Conservation (phyloP, 2,797 vertebrate species). For the Argyrosomus regius region DNA sequence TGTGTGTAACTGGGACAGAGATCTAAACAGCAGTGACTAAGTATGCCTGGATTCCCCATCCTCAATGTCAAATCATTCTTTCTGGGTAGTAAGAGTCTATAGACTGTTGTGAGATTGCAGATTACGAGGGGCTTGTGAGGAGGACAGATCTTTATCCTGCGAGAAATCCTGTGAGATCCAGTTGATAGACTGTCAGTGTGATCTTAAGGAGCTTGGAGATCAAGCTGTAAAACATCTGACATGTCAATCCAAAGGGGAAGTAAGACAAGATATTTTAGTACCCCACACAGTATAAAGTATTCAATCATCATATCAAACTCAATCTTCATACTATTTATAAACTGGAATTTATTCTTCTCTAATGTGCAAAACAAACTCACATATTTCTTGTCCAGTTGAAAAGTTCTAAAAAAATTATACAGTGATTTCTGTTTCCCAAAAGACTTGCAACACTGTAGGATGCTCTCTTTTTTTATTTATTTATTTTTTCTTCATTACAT, state of each 20-base stretch:
- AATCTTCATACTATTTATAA: not conserved
- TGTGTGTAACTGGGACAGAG: not conserved
- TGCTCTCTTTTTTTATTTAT: not conserved
- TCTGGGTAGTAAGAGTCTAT: constrained; percentile 14
- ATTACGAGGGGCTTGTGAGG: constrained; percentile 6
- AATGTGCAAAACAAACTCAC: not conserved
- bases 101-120: constrained; percentile 8
- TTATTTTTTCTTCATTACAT: not conserved
- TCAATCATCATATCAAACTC: not conserved
- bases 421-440: not conserved
- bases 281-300: not conserved
- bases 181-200: constrained; percentile 20
- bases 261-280: not conserved
- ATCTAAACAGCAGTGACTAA: not conserved
- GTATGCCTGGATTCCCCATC: not conserved
- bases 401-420: not conserved
- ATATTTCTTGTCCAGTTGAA: not conserved
- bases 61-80: constrained; percentile 22
- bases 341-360: not conserved
- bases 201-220: constrained; percentile 46
- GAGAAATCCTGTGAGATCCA: constrained; percentile 40
- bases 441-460: not conserved
- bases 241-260: constrained; percentile 18
- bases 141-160: constrained; percentile 36
- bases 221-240: constrained; percentile 45